Percentiles rank a stretch among this genome's conserved stretches.
These are phyloP conservation scores for Yponomeuta sedellus DNA, from an alignment of 2,888 invertebrate genomes.

Conservation along the genomic window DNA sequence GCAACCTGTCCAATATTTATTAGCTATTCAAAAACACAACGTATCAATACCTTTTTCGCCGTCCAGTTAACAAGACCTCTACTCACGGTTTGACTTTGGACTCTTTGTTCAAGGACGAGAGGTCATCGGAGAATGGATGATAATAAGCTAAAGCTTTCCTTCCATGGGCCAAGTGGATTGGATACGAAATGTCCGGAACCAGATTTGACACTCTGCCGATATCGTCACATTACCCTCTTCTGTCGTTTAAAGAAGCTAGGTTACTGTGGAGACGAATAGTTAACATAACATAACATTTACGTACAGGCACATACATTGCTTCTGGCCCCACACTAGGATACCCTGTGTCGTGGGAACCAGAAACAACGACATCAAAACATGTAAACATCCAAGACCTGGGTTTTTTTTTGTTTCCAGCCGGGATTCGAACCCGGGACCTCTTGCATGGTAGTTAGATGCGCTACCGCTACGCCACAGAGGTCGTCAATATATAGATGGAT, in stretches of 20 bases:
- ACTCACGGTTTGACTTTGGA: background rate
- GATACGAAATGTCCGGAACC: constrained; percentile 52
- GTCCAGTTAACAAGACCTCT: background rate
- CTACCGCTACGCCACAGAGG: too few relatives aligned
- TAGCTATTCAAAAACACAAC: constrained; percentile 7
- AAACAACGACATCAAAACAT: too few relatives aligned
- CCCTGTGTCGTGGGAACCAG: too few relatives aligned
- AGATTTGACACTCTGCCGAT: constrained; percentile 59
- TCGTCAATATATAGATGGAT: too few relatives aligned
- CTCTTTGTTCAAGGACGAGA: background rate
- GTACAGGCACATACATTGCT: too few relatives aligned
- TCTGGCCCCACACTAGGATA: too few relatives aligned
- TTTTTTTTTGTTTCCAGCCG: too few relatives aligned
- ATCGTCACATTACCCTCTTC: constrained; percentile 47
- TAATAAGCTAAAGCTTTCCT: constrained; percentile 42
- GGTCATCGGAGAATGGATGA: constrained; percentile 26
- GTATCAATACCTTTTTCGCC: background rate
- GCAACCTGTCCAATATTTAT: constrained; percentile 6
- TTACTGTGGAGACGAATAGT: constrained; percentile 11
- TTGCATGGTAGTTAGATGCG: too few relatives aligned
- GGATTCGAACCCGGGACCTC: too few relatives aligned
- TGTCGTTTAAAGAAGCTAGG: constrained; percentile 24
- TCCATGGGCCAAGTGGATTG: constrained; percentile 51
- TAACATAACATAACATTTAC: background rate
- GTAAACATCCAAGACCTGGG: too few relatives aligned